Evolutionary conservation across 2,113 vertebrate genomes (phyloP).

Genomic region (Psittacus erithacus): DNA sequence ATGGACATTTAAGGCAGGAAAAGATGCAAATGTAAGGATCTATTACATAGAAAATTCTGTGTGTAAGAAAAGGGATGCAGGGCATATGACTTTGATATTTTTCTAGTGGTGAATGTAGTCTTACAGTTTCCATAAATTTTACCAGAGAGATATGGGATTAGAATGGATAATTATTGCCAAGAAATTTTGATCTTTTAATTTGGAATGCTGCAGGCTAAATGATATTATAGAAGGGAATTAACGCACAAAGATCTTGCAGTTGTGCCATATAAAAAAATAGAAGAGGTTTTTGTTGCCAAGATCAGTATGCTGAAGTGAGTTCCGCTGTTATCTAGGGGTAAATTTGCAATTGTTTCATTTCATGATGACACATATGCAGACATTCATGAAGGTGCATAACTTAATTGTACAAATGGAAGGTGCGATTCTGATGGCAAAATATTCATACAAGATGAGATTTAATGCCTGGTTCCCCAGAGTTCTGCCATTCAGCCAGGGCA

Average conservation of each 20-base stretch:
- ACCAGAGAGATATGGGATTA: neutral
- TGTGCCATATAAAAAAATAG: neutral
- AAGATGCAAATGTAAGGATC: neutral
- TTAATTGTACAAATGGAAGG: neutral
- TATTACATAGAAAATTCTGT: neutral
- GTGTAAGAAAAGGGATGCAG: neutral
- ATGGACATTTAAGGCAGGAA: neutral
- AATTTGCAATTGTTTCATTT: neutral
- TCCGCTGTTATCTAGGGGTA: neutral
- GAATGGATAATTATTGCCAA: neutral
- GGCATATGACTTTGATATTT: neutral
- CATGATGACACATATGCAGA: neutral
- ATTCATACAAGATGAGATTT: neutral
- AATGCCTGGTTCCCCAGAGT: neutral
- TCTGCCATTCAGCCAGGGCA: neutral
- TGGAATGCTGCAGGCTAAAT: neutral
- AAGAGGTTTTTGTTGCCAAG: neutral
- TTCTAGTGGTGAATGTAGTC: neutral
- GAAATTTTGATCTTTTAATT: neutral
- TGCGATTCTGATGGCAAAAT: neutral
- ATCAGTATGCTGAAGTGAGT: neutral
- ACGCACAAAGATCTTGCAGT: neutral
- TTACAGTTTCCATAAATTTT: neutral
- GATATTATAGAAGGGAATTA: neutral
- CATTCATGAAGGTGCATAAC: neutral